Conservation (phyloP, 2,113 vertebrate genomes). For the Carollia perspicillata region DNA sequence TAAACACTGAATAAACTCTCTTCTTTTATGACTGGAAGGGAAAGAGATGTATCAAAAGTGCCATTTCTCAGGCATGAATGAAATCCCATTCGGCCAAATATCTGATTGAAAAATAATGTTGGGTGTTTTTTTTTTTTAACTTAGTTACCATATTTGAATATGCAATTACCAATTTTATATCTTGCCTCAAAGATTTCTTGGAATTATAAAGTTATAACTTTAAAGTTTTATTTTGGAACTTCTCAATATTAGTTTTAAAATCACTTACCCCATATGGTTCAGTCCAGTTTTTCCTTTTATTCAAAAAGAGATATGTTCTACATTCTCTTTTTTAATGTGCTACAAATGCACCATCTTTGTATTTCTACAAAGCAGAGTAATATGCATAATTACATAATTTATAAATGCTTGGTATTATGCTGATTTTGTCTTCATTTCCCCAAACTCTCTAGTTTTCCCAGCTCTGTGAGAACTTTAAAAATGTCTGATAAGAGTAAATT, state of each 20-base stretch:
- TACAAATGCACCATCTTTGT: background rate
- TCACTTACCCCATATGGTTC: background rate
- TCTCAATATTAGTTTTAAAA: conserved; percentile 25
- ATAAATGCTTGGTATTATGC: background rate
- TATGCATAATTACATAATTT: background rate
- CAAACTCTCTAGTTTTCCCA: background rate
- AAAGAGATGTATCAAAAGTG: background rate
- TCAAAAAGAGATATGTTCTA: background rate
- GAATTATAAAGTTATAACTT: background rate
- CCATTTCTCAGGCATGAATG: background rate
- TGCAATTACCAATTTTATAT: background rate
- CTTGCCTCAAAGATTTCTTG: background rate
- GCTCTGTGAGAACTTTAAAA: background rate
- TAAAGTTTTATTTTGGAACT: conserved; percentile 28
- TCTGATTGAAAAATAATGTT: background rate
- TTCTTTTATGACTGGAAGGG: background rate
- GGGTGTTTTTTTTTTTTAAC: background rate
- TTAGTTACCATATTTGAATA: conserved; percentile 30
- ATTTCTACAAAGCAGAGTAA: background rate
- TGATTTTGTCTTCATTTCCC: background rate
- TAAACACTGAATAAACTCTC: background rate
- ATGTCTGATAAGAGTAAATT: background rate
- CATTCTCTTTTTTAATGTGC: background rate
- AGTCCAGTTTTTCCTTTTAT: background rate
- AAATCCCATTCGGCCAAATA: background rate